Evolutionary conservation across 2,113 vertebrate species (phyloP).

Genomic region (Gavia stellata): DNA sequence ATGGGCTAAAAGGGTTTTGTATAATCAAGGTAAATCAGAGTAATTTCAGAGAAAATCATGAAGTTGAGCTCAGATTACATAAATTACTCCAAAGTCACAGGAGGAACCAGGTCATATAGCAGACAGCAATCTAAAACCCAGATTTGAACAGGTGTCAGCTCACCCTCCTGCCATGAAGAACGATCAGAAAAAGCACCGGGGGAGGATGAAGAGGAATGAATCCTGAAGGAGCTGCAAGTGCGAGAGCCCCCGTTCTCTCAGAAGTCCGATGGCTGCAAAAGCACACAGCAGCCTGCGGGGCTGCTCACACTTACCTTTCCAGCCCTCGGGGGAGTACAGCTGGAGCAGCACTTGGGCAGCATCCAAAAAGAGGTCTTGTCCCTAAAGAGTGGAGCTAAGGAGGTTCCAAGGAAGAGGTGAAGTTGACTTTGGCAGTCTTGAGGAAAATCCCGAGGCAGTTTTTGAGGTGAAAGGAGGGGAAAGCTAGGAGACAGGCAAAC

Average conservation of each 20-base stretch:
- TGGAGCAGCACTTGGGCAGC: not conserved
- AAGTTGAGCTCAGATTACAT: not conserved
- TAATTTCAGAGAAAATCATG: not conserved
- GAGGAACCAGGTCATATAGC: conserved; percentile 15
- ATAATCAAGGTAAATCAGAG: not conserved
- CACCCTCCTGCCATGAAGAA: not conserved
- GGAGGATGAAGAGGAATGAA: rapidly evolving
- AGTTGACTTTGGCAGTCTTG: not conserved
- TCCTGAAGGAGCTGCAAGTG: not conserved
- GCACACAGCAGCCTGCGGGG: not conserved
- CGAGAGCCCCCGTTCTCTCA: not conserved
- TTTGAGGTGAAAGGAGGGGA: not conserved
- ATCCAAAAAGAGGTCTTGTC: not conserved
- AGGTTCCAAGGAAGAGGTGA: not conserved
- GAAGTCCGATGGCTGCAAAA: not conserved
- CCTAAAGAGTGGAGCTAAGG: not conserved
- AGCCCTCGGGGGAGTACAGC: not conserved
- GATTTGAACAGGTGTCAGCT: conserved; percentile 30
- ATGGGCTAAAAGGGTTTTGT: not conserved
- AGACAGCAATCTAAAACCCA: conserved; percentile 1
- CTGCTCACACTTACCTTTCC: not conserved
- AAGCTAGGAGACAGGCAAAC: not conserved
- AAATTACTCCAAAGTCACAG: conserved; percentile 11
- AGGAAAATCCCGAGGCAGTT: not conserved
- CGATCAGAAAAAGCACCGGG: not conserved